A percentile compares a stretch with the other conserved stretches of the same genome.
phyloP scores from a whole-genome alignment of 2,888 invertebrate species.

The Nasonovia ribisnigri region DNA sequence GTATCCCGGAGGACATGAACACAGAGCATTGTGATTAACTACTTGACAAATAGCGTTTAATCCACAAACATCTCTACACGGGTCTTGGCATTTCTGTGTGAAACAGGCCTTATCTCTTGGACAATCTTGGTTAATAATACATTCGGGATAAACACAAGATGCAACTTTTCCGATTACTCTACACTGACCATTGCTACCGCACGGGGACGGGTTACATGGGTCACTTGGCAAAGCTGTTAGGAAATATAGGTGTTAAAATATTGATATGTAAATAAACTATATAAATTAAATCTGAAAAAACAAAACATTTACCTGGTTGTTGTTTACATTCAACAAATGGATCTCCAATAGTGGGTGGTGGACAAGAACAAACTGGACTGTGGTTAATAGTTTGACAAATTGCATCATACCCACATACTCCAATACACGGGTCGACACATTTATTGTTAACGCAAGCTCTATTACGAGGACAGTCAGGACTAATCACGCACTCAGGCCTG shows the following conservation, averaged over 20 bases:
- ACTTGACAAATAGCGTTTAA: constrained; percentile 84
- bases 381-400: constrained; percentile 86
- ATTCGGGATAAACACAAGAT: constrained; percentile 86
- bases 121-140: constrained; percentile 90
- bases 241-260: not conserved
- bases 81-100: constrained; percentile 86
- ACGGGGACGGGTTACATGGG: constrained; percentile 89
- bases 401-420: constrained; percentile 83
- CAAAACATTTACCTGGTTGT: constrained; percentile 70
- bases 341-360: constrained; percentile 81
- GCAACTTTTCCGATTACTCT: constrained; percentile 79
- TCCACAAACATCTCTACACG: constrained; percentile 86
- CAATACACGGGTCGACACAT: constrained; percentile 85
- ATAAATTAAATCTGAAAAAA: not conserved
- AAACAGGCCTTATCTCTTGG: constrained; percentile 85
- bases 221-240: constrained; percentile 71
- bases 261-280: constrained; percentile 20
- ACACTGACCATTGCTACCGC: constrained; percentile 86
- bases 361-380: constrained; percentile 87
- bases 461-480: constrained; percentile 82
- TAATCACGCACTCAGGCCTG: constrained; percentile 85
- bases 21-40: constrained; percentile 85
- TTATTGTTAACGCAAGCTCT: constrained; percentile 84
- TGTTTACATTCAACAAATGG: constrained; percentile 80
- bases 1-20: constrained; percentile 84